These are phyloP conservation scores for Crax fasciolata DNA, from an alignment of 2,797 vertebrate species.

Conservation along the genomic window DNA sequence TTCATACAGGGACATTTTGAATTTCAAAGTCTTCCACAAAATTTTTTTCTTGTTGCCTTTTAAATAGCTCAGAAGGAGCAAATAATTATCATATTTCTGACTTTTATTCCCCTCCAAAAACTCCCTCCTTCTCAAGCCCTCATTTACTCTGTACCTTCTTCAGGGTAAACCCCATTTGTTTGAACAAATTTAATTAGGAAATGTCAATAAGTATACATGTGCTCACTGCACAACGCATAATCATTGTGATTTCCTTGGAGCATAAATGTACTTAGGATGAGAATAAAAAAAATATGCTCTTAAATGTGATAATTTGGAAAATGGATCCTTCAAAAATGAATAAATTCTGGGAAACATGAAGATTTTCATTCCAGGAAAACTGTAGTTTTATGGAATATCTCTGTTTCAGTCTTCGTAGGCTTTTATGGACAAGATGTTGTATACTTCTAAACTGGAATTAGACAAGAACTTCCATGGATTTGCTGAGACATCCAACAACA, in stretches of 20 bases:
- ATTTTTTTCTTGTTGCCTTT: not conserved
- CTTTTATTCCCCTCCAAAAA: not conserved
- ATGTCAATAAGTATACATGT: constrained; percentile 42
- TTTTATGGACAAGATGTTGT: not conserved
- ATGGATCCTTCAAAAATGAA: not conserved
- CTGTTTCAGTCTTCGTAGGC: not conserved
- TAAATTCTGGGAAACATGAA: not conserved
- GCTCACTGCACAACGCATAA: not conserved
- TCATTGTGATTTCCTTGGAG: not conserved
- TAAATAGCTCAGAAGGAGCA: not conserved
- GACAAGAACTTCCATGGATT: not conserved
- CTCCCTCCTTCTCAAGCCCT: not conserved
- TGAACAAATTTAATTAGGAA: constrained; percentile 65
- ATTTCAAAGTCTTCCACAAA: not conserved
- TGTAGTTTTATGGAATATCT: not conserved
- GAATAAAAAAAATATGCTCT: not conserved
- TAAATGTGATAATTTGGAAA: not conserved
- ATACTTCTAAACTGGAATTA: not conserved
- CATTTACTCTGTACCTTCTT: constrained; percentile 29
- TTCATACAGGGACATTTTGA: not conserved
- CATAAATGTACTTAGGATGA: not conserved
- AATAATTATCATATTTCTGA: not conserved
- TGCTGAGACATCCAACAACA: not conserved
- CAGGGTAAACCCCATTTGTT: not conserved
- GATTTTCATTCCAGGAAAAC: not conserved